Evolutionary conservation across 2,797 vertebrate species (phyloP).

Genomic region (Anguilla pacifica): DNA sequence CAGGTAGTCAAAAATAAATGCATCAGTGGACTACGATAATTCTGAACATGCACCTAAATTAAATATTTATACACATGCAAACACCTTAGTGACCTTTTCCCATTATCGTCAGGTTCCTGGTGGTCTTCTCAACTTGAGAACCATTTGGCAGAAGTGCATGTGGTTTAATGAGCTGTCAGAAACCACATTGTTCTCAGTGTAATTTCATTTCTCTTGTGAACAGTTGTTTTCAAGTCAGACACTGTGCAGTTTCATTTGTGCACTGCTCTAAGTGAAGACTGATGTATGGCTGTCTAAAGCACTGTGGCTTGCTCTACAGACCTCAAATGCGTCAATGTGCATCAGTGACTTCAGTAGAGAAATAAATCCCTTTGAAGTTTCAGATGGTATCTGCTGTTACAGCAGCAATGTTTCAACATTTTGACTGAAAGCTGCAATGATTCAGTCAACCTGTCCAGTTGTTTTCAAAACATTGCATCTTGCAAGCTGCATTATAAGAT

Average conservation of each 20-base stretch:
- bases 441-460: not conserved
- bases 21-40: not conserved
- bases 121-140: not conserved
- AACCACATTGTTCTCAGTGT: not conserved
- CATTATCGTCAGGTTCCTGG: not conserved
- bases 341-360: not conserved
- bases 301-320: not conserved
- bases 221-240: not conserved
- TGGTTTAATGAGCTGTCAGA: not conserved
- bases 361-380: not conserved
- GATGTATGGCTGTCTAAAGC: not conserved
- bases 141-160: not conserved
- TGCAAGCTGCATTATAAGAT: not conserved
- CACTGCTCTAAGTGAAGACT: not conserved
- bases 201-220: not conserved
- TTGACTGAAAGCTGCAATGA: not conserved
- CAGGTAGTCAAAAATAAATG: not conserved
- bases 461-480: not conserved
- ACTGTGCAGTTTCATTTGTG: too few species aligned
- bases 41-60: not conserved
- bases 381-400: not conserved
- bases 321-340: slow-evolving; percentile 8
- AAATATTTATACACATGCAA: not conserved
- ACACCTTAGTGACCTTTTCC: not conserved
- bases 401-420: not conserved